These are phyloP conservation scores for Copidosoma floridanum DNA, from an alignment of 1,140 invertebrate species.

Conservation along the genomic window DNA sequence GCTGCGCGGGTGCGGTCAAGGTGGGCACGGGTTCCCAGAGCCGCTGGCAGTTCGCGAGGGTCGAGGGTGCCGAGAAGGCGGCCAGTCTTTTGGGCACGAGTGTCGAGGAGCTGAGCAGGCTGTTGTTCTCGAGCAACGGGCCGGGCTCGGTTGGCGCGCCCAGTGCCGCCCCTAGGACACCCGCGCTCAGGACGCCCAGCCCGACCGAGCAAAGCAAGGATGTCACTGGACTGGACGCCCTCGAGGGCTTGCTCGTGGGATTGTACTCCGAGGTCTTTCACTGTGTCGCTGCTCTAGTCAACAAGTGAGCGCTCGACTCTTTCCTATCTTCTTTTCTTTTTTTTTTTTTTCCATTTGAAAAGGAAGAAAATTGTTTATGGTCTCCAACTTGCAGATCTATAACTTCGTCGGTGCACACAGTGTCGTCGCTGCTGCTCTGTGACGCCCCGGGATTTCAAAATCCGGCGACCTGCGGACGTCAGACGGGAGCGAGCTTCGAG, in stretches of 20 bases:
- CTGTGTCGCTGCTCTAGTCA: conserved; percentile 83
- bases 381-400: conserved; percentile 71
- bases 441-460: conserved; percentile 91
- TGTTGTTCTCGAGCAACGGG: conserved; percentile 65
- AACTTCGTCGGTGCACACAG: conserved; percentile 74
- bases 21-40: conserved; percentile 56
- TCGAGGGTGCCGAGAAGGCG: conserved; percentile 79
- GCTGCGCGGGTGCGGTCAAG: conserved; percentile 77
- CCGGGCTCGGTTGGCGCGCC: conserved; percentile 42
- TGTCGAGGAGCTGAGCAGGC: conserved; percentile 76
- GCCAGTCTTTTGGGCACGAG: conserved; percentile 78
- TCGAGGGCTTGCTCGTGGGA: conserved; percentile 83
- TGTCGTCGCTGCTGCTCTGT: conserved; percentile 78
- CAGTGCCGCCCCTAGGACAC: conserved; percentile 52
- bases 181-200: conserved; percentile 51
- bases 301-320: conserved; percentile 62
- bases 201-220: conserved; percentile 55
- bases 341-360: too few relatives aligned
- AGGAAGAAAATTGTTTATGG: not conserved
- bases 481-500: conserved; percentile 77
- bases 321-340: too few relatives aligned
- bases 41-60: conserved; percentile 77
- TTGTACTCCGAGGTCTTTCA: conserved; percentile 88
- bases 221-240: conserved; percentile 67
- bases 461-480: conserved; percentile 76